Base-by-base conservation (phyloP, 2,797 vertebrate genomes). In the Arctocebus calabarensis region DNA sequence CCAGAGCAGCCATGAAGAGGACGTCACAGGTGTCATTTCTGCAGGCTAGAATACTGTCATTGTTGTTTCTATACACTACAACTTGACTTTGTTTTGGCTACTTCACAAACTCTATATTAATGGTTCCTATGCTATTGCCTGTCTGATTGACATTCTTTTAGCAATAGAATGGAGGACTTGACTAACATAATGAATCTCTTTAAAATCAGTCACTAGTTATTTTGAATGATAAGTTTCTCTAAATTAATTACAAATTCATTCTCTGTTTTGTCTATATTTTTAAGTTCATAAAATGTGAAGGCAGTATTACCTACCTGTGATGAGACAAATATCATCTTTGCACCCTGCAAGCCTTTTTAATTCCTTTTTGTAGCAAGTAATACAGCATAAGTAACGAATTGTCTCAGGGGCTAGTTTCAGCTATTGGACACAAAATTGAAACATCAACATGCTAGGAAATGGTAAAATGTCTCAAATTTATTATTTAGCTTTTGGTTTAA, bases 191-290 rank as follows among this genome's bases (percentile, higher is more conserved):
- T 8, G 83, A 45, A 0, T 11, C 17, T 91, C 37, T 95, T 89
- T 84, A 95, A 94, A 93, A 90, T 29, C 16, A 73, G 19, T 29
- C 48, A 90, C 29, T 12, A 62, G 45, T 64, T 13, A 92, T 77
- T 29, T 48, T 25, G 10, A 77, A 78, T 64, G 32, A 10, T 16
- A 4, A 79, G 19, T 81, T 73, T 73, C 59, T 73, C 61, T 88
- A 64, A 19, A 6, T 23, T 43, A 43, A 73, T 55, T 12, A 25
- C 7, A 82, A 78, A 77, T 37, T 22, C 0, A 61, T 79, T 89
- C 13, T 25, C 23, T 34, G 3, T 82, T 82, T 77, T 37, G 82
- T 57, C 43, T 75, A 11, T 62, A 64, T 73, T n/a, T 52, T 96
- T 74, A 78, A 77, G 12, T 7, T 77, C 48, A 1, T 45, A 1